Evolutionary conservation across 53 echinoderm and acorn worm genomes (phyloP), one percentile per base, ranked within the genome.

Genomic region (Paelopatides confundens): DNA sequence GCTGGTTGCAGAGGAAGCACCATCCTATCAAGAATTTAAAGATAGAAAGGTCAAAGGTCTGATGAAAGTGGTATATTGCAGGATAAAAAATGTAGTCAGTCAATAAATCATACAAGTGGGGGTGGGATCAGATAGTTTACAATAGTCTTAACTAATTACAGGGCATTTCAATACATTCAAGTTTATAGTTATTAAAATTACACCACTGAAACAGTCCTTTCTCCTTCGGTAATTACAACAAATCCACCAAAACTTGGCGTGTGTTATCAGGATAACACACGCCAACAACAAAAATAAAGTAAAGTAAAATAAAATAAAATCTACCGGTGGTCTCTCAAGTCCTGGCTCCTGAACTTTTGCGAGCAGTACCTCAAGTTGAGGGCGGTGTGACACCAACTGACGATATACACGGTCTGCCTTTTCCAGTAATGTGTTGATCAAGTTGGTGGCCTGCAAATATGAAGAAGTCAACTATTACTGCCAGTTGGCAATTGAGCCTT

Each of bases 401-500:
- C 98, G 93, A 76, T 97, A 97, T 52, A 95, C 98, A 85, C 95
- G 95, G 84, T 97, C 98, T 35, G 98, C 98, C 49, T 95, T 93
- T 85, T 97, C 98, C 49, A 97, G 91, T 35, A 97, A 87, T 0
- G 95, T 71, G 82, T 95, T 97, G 71, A 97, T 97, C 74, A 92
- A 93, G 31, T 86, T 82, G 3, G 95, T 93, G 4, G 98, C 92
- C 97, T 97, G 87, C 2, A 67, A 15, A 58, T 1, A 54, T 33
- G 23, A 53, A 31, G 7, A 63, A 63, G 63, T 63, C 8, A 8
- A 23, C 8, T 62, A 13, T 23, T 7, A 13, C 1, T 13, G 7
- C 63, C 24, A 63, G 29, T 63, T 13, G 29, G 12, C 0, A 63
- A 26, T 23, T 8, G 8, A 63, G 63, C 0, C 43, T 12, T 12